These are phyloP conservation scores for Monomorium pharaonis DNA, from an alignment of 1,140 invertebrate genomes.

Conservation along the genomic window DNA sequence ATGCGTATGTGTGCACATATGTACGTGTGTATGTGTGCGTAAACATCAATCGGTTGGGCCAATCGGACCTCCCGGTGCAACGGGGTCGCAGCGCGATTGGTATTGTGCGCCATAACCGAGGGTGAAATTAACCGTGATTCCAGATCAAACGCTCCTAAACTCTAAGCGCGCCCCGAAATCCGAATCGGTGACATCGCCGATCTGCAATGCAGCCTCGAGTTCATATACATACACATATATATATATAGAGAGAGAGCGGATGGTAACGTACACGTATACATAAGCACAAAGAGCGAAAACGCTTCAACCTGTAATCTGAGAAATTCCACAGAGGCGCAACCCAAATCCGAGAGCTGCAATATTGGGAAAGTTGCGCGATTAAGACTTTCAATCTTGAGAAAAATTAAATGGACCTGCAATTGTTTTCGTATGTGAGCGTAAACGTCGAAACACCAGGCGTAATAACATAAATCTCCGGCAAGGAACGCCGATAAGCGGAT, in stretches of 20 bases:
- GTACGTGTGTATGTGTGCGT: background rate
- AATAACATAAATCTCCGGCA: background rate
- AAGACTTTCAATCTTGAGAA: background rate
- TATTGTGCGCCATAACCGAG: conserved; percentile 67
- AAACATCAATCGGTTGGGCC: conserved; percentile 25
- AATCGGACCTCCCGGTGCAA: conserved; percentile 58
- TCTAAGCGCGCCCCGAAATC: conserved; percentile 59
- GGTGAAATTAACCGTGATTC: conserved; percentile 73
- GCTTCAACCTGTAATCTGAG: background rate
- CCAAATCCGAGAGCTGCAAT: background rate
- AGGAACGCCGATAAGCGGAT: background rate
- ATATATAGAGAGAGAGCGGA: background rate
- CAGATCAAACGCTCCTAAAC: conserved; percentile 67
- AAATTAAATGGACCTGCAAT: background rate
- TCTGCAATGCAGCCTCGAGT: conserved; percentile 53
- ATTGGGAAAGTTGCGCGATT: background rate
- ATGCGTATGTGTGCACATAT: background rate
- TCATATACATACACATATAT: background rate
- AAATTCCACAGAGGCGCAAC: background rate
- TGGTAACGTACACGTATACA: background rate
- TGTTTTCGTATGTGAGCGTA: background rate
- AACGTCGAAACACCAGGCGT: background rate
- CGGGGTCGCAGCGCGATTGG: conserved; percentile 58
- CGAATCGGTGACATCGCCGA: conserved; percentile 44
- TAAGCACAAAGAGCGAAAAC: background rate